Evolutionary conservation across 2,888 invertebrate species (phyloP), one percentile per base, ranked within the genome.

Genomic region (Hydriomena furcata): DNA sequence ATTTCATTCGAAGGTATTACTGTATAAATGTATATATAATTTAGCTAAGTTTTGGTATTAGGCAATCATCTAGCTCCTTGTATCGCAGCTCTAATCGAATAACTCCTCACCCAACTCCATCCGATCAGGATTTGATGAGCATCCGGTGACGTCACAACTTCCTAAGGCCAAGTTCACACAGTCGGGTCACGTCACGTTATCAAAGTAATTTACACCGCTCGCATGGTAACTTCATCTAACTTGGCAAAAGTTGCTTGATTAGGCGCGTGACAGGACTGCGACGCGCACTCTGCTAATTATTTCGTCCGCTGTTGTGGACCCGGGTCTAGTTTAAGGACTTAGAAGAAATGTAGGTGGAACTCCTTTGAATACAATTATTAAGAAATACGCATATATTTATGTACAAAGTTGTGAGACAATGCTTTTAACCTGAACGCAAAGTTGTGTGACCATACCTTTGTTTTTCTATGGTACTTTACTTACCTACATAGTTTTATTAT

Each of bases 191-290:
- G 82, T 82, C 63, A 61, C 67, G 65, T 73, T 76, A 77, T 81
- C 80, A 77, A 78, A 78, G 82, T 82, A 81, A 81, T 82, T 81
- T 73, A 81, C 79, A 73, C 79, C 70, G 76, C 69, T 72, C 73
- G 70, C 66, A 61, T 65, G 72, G 68, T 63, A 83, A 83, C 80
- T 83, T 76, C 74, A 84, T 84, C 80, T 77, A 82, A 84, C 74
- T 84, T 79, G 68, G 67, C 62, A 63, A 71, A 77, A 82, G 76
- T 83, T 81, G 75, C 65, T 79, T 84, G 83, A 84, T 84, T 82
- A 79, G 76, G 77, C 72, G 75, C 85, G 85, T 85, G 84, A 77
- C 75, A 52, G 45, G 76, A 73, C 76, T 76, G 60, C 63, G 34
- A 41, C 42, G 53, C n/a, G 48, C 42, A 55, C 10, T 42, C 37